Evolutionary conservation across 92 coral and sea anemone species (phyloP), one percentile per base, ranked within the genome.

Genomic region (Umimayanthus chanpuru): DNA sequence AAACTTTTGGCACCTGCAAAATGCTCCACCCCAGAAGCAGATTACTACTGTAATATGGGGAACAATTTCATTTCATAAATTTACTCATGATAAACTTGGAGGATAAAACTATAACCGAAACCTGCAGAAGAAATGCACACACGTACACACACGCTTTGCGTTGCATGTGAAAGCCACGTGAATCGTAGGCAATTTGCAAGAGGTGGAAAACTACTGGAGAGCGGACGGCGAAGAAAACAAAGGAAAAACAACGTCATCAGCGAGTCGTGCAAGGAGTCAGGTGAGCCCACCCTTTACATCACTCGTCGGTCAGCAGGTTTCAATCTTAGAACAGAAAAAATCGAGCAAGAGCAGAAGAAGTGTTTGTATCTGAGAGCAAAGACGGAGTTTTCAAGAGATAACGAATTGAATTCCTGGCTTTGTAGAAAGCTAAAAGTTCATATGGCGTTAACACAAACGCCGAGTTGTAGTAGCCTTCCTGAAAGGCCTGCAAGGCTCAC

Each of bases 401-500:
- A 70, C 40, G 76, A 25, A 41, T 39, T 82, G 23, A 40, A 82
- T 40, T 82, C 50, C 29, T 82, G 86, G 76, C 64, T 82, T 43
- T 75, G 73, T 85, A 39, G 73, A 26, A 76, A 56, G 71, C 53
- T 77, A 30, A 43, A 41, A 6, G 89, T 56, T 40, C 47, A 64
- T 86, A 94, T 94, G 98, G 98, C 98, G 66, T 93, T 94, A 88
- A 95, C 92, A 84, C 96, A 94, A 85, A 55, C 92, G 87, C 87
- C 77, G 49, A 94, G 88, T 88, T 92, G 78, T 77, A 85, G 75
- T 61, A 82, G 92, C 40, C 86, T 91, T 55, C 89, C 93, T 65
- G 81, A 91, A 82, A 91, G 89, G 79, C 87, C 80, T 56, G 72
- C 90, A 26, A 82, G 94, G 81, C 75, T 93, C 78, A 91, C 95